Conservation (phyloP, 2,113 vertebrate species). For the Nothocercus julius region DNA sequence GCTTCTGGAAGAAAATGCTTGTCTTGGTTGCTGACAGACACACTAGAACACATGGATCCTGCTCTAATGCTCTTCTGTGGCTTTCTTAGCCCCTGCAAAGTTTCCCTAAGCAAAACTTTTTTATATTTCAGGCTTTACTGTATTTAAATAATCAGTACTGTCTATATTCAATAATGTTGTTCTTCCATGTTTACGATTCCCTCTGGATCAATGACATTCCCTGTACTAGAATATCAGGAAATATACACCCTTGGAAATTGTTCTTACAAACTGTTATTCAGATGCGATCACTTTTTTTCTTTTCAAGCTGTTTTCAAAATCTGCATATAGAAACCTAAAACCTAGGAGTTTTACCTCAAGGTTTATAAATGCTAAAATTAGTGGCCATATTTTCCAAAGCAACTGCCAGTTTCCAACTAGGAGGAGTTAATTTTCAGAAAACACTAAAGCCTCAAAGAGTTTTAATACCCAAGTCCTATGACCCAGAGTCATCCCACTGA, state of each 20-base stretch:
- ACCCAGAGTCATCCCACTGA: neutral
- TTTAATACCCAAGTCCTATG: fast-evolving
- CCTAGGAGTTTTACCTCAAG: neutral
- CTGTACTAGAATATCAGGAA: neutral
- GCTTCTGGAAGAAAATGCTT: neutral
- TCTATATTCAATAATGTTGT: neutral
- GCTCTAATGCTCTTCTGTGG: neutral
- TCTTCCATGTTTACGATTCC: neutral
- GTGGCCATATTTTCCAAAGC: neutral
- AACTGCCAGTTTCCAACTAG: neutral
- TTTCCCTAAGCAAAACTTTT: neutral
- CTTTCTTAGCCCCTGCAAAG: neutral
- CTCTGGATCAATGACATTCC: neutral
- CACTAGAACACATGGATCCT: neutral
- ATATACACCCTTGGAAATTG: neutral
- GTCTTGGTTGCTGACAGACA: neutral
- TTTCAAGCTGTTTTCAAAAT: neutral
- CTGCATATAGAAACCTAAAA: neutral
- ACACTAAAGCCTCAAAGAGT: neutral
- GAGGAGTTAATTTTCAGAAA: neutral
- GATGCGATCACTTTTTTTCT: neutral
- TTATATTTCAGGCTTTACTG: neutral
- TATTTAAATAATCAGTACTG: neutral
- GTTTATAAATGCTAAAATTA: neutral
- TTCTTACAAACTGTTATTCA: neutral